Evolutionary conservation across 2,888 invertebrate genomes (phyloP), one percentile per base, ranked within the genome.

Genomic region (Chesias legatella): DNA sequence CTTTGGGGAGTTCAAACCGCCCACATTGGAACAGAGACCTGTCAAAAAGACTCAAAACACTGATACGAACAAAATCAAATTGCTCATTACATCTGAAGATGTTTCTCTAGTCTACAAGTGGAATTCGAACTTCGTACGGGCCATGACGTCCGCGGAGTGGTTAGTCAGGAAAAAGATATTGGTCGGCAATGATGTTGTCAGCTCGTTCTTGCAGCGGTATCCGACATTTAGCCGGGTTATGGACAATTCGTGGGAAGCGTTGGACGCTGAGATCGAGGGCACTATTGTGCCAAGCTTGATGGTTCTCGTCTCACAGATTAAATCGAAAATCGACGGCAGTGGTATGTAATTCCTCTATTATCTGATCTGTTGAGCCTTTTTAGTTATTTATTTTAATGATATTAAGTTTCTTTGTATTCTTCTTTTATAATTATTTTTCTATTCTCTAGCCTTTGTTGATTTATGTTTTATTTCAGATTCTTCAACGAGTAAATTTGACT

Each of bases 1-100:
- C 67, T 95, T 95, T 71, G 80, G 88, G 0, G 94, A 94, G 49
- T 90, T 94, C 75, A 91, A 63, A 73, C 83, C 65, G 42, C 79
- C 54, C 45, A 83, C 39, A 0, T 56, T 92, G 11, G 91, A 92
- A 53, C 80, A 89, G 55, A 76, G 63, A 33, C 88, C 86, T 46
- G 52, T 73, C 1, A 79, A 73, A 61, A 40, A 53, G 47, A 62
- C 47, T 7, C 56, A 46, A 24, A 55, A 42, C 24, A 7, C 50
- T 0, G 62, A 84, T 43, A 58, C 57, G 10, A 45, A 48, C 24
- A 80, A 80, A 63, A 48, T 56, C 0, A 68, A 63, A 49, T 63
- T 72, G 5, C 54, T 88, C 7, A 74, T 91, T 5, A 81, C 79
- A 1, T 61, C 82, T 0, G 89, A 92, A 10, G 92, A 93, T 52